Conservation (phyloP, 2,888 invertebrate genomes). For the Agrilus mali region DNA sequence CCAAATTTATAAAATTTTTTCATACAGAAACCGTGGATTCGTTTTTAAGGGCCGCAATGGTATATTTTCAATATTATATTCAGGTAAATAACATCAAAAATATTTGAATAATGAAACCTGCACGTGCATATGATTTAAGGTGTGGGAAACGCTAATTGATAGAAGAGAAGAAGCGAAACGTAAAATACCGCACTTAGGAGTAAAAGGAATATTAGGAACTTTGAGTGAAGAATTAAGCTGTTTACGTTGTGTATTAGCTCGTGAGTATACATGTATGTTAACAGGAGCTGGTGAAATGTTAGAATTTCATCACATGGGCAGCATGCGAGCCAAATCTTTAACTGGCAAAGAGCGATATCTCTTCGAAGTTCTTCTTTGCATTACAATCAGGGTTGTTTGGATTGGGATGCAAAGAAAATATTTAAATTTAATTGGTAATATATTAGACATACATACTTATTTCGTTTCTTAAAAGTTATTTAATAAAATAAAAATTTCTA, state of each 20-base stretch:
- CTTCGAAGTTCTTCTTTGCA: slow-evolving; percentile 44
- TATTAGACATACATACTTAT: neutral
- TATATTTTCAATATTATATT: slow-evolving; percentile 50
- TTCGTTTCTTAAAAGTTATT: neutral
- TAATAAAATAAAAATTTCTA: neutral
- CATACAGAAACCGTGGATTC: slow-evolving; percentile 46
- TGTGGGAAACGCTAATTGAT: slow-evolving; percentile 42
- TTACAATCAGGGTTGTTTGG: slow-evolving; percentile 51
- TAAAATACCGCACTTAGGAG: slow-evolving; percentile 41
- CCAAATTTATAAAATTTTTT: slow-evolving; percentile 47
- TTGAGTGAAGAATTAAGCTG: slow-evolving; percentile 43
- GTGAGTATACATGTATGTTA: slow-evolving; percentile 47
- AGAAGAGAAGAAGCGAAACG: slow-evolving; percentile 39
- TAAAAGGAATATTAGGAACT: slow-evolving; percentile 36
- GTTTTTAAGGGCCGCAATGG: slow-evolving; percentile 47
- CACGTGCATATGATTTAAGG: slow-evolving; percentile 28
- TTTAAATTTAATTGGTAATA: slow-evolving; percentile 48
- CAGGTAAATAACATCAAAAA: slow-evolving; percentile 31
- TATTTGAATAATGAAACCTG: neutral
- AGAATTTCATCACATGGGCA: slow-evolving; percentile 48
- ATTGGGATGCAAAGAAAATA: slow-evolving; percentile 46
- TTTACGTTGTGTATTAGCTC: slow-evolving; percentile 44
- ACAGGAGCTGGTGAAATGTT: slow-evolving; percentile 41
- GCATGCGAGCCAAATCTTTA: slow-evolving; percentile 41
- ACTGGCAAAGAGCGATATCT: slow-evolving; percentile 51